Conservation (phyloP, 2,113 vertebrate species). For the Struthio camelus region DNA sequence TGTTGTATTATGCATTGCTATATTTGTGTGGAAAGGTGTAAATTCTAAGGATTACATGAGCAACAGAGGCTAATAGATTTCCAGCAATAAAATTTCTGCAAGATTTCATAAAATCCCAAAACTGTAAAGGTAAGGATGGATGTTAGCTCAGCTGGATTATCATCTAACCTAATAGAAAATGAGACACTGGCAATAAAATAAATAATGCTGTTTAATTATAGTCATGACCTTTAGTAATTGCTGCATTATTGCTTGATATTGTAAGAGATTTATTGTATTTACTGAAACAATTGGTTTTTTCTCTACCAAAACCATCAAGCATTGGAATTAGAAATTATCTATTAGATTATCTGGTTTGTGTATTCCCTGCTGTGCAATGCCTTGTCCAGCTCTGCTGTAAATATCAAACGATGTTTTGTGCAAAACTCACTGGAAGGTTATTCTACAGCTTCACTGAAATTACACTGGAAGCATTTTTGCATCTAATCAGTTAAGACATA, state of each 20-base stretch:
- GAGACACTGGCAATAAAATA: conserved; percentile 21
- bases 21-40: neutral
- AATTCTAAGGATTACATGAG: neutral
- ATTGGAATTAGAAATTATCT: conserved; percentile 9
- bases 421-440: neutral
- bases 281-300: neutral
- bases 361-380: neutral
- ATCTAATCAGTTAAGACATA: neutral
- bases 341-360: neutral
- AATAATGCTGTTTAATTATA: conserved; percentile 58
- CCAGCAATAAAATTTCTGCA: neutral
- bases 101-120: neutral
- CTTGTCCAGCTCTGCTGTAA: neutral
- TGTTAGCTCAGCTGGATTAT: neutral
- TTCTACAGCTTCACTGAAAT: neutral
- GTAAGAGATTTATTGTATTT: conserved; percentile 29
- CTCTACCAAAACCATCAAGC: neutral
- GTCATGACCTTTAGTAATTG: conserved; percentile 38
- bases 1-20: neutral
- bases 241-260: neutral
- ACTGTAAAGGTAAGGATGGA: neutral
- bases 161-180: conserved; percentile 21
- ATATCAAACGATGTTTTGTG: neutral
- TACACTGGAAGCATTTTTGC: neutral
- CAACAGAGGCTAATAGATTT: neutral